Evolutionary conservation across 2,797 vertebrate genomes (phyloP).

Genomic region (Oceanodroma leucorhoa): DNA sequence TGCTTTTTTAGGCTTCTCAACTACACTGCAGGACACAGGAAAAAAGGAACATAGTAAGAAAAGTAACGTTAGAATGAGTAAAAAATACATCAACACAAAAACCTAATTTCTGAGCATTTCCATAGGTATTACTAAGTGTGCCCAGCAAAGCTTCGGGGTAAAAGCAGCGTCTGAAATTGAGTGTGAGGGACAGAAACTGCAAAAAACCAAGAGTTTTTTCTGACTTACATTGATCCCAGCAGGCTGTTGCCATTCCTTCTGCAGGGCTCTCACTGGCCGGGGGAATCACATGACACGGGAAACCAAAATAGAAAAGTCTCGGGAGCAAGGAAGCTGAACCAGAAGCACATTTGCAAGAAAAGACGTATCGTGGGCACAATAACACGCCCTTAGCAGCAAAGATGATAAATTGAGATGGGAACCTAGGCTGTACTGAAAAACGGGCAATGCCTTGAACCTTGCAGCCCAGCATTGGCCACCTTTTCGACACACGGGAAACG

Average conservation of each 20-base stretch:
- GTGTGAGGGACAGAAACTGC: constrained; percentile 31
- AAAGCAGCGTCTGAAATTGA: not conserved
- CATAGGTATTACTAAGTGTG: not conserved
- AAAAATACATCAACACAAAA: not conserved
- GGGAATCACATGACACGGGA: constrained; percentile 44
- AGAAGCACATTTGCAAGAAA: constrained; percentile 26
- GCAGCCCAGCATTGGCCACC: rapidly evolving
- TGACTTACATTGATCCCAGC: constrained; percentile 73
- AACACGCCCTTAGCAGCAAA: not conserved
- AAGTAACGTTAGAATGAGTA: not conserved
- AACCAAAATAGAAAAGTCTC: constrained; percentile 72
- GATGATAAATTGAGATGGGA: not conserved
- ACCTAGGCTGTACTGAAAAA: not conserved
- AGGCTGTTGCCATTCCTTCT: constrained; percentile 68
- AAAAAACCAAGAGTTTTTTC: constrained; percentile 54
- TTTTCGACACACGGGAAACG: not conserved
- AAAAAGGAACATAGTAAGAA: constrained; percentile 24
- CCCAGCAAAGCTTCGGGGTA: not conserved
- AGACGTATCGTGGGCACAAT: not conserved
- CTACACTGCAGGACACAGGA: not conserved
- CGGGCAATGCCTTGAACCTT: not conserved
- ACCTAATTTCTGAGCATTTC: not conserved
- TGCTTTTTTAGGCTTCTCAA: not conserved
- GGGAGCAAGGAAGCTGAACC: constrained; percentile 57
- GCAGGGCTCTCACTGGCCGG: constrained; percentile 41